These are phyloP conservation scores for Machaerirhynchus nigripectus DNA, from an alignment of 2,113 vertebrate genomes.

Conservation along the genomic window DNA sequence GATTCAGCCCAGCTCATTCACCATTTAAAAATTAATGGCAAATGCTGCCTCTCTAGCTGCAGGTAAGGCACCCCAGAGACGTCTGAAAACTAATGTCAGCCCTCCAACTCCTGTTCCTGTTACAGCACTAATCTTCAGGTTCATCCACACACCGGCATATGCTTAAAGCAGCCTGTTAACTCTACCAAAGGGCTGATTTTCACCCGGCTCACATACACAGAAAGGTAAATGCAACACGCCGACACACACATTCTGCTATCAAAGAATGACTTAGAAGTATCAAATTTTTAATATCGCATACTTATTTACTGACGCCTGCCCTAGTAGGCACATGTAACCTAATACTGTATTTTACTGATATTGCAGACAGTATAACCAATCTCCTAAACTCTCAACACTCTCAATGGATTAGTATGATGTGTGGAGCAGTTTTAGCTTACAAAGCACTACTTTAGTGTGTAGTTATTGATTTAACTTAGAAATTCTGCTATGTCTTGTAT, in stretches of 20 bases:
- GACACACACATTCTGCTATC: background rate
- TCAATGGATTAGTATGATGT: slow-evolving; percentile 58
- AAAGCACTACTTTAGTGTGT: slow-evolving; percentile 52
- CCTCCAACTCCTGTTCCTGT: slow-evolving; percentile 11
- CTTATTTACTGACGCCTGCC: background rate
- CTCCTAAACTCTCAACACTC: slow-evolving; percentile 43
- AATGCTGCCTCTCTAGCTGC: background rate
- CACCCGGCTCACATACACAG: slow-evolving; percentile 5
- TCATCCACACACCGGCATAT: background rate
- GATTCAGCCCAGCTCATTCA: background rate
- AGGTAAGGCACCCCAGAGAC: slow-evolving; percentile 45
- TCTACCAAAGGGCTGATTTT: background rate
- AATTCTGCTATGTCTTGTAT: slow-evolving; percentile 52
- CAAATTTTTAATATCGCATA: slow-evolving; percentile 37
- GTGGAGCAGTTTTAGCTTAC: slow-evolving; percentile 62
- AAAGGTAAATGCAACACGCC: background rate
- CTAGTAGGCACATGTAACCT: slow-evolving; percentile 38
- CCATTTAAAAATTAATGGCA: slow-evolving; percentile 15
- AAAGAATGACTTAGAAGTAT: slow-evolving; percentile 7
- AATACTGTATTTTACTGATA: slow-evolving; percentile 60
- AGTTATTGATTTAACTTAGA: slow-evolving; percentile 67
- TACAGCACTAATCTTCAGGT: background rate
- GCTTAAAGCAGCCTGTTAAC: background rate
- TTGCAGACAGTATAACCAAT: slow-evolving; percentile 52
- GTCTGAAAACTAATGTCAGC: slow-evolving; percentile 24